phyloP scores from a whole-genome alignment of 2,888 invertebrate species.

The Drosophila subsilvestris region DNA sequence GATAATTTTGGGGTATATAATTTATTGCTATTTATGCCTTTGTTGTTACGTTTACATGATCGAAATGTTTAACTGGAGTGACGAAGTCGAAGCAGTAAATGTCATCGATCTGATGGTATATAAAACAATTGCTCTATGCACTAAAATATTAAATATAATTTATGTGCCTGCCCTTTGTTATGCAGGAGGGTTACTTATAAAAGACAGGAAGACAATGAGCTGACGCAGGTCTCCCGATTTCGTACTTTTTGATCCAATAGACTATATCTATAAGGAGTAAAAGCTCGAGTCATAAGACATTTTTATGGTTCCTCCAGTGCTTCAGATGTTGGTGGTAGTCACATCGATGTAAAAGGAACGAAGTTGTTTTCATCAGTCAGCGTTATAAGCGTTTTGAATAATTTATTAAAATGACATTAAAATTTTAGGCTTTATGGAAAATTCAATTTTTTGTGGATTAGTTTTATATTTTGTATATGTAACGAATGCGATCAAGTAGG shows the following conservation, averaged over 20 bases:
- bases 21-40: conserved; percentile 18
- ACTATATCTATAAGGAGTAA: no score
- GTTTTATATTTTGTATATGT: background rate
- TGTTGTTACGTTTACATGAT: conserved; percentile 11
- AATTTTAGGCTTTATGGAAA: no score
- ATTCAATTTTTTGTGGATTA: background rate
- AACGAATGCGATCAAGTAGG: no score
- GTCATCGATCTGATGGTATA: background rate
- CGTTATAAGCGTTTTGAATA: background rate
- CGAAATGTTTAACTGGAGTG: conserved; percentile 17
- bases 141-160: no score
- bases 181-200: background rate
- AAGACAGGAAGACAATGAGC: background rate
- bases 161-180: background rate
- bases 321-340: no score
- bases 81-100: background rate
- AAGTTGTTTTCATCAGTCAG: no score
- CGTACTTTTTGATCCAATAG: no score
- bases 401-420: background rate
- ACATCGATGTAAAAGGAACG: no score
- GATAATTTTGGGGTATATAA: background rate
- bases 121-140: background rate
- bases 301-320: no score
- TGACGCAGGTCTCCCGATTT: no score
- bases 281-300: no score